A percentile compares a stretch with the other conserved stretches of the same genome.
phyloP scores from a whole-genome alignment of 2,797 vertebrate species.

The Peromyscus attwateri region DNA sequence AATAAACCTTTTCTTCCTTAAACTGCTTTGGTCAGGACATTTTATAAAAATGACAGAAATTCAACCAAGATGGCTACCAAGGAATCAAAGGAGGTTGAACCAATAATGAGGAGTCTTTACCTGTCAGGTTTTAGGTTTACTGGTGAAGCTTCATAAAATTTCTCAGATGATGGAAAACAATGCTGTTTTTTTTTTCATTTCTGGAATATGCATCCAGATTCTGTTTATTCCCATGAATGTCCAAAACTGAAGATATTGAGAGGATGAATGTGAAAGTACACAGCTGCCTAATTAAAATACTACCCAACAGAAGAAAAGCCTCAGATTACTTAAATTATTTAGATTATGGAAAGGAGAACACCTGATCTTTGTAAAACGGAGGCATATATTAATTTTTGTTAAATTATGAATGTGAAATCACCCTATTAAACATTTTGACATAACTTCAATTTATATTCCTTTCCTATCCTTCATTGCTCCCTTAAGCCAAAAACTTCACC shows the following conservation, averaged over 20 bases:
- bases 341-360: not conserved
- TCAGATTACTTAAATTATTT: not conserved
- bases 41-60: not conserved
- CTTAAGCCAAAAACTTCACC: conserved; percentile 40
- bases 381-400: conserved; percentile 57
- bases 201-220: not conserved
- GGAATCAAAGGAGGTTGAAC: not conserved
- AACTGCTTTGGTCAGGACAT: not conserved
- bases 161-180: not conserved
- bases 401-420: conserved; percentile 53
- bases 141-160: not conserved
- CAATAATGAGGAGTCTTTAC: not conserved
- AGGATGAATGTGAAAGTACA: not conserved
- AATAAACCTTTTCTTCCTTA: not conserved
- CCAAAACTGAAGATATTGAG: not conserved
- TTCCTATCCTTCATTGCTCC: conserved; percentile 18
- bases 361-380: not conserved
- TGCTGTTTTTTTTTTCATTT: not conserved
- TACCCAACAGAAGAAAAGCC: not conserved
- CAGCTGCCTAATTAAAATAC: conserved; percentile 7
- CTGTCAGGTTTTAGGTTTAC: not conserved
- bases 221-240: not conserved
- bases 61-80: not conserved
- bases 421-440: conserved; percentile 34
- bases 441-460: conserved; percentile 31